Percentiles rank a stretch among this genome's conserved stretches.
Conservation (phyloP, 2,113 vertebrate species). For the Macroglossus sobrinus region DNA sequence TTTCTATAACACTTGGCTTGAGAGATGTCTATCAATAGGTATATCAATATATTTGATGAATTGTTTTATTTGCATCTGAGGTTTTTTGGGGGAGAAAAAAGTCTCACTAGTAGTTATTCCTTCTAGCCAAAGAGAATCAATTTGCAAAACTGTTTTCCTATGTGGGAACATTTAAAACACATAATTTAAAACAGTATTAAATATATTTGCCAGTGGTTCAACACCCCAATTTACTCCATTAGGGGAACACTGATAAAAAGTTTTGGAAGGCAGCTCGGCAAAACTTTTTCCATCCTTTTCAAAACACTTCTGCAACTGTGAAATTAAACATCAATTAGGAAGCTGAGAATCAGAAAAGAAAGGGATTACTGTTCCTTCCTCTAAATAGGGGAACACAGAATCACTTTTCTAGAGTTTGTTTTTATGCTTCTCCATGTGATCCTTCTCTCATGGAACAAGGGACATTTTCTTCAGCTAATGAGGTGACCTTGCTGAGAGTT, state of each 20-base stretch:
- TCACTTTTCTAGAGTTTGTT: constrained; percentile 40
- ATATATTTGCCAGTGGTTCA: neutral
- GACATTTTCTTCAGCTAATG: constrained; percentile 74
- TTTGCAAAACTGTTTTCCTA: constrained; percentile 29
- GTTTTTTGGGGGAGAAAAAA: neutral
- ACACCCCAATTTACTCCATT: neutral
- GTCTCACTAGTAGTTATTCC: neutral
- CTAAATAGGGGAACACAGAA: neutral
- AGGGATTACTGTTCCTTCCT: neutral
- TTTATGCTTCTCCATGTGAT: constrained; percentile 51
- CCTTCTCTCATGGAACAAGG: constrained; percentile 36
- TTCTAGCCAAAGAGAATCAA: neutral
- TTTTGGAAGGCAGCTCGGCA: neutral
- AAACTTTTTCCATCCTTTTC: constrained; percentile 23
- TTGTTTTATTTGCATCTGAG: neutral
- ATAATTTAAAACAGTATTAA: neutral
- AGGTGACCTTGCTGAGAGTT: constrained; percentile 75
- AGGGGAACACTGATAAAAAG: constrained; percentile 23
- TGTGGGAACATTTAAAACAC: neutral
- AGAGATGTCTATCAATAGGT: neutral
- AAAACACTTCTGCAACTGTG: neutral
- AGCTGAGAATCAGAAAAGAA: neutral
- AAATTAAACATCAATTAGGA: neutral
- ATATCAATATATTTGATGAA: neutral
- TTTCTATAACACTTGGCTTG: neutral